Conservation (phyloP, 1,140 invertebrate genomes). For the Holcopasites calliopsidis region DNA sequence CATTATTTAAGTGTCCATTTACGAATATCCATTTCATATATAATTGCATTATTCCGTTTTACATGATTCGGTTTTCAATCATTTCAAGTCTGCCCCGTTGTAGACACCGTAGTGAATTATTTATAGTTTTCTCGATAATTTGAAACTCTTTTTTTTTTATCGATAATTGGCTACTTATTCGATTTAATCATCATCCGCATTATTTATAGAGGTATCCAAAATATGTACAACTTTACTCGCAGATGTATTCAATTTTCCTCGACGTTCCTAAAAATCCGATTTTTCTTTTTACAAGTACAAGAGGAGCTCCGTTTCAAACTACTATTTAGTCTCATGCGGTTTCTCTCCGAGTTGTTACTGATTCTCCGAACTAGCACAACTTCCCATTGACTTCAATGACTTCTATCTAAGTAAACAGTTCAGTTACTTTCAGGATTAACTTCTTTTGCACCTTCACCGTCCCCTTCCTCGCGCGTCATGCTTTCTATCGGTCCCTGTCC, state of each 20-base stretch:
- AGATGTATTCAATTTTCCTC: constrained; percentile 25
- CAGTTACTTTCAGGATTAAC: constrained; percentile 74
- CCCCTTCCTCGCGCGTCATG: constrained; percentile 82
- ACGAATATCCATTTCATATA: constrained; percentile 46
- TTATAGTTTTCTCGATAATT: constrained; percentile 43
- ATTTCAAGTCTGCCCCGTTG: constrained; percentile 41
- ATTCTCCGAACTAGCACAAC: constrained; percentile 41
- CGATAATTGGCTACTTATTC: constrained; percentile 58
- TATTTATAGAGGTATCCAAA: constrained; percentile 63
- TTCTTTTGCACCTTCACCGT: constrained; percentile 80
- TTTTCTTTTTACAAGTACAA: constrained; percentile 29
- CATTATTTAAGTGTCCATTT: constrained; percentile 57
- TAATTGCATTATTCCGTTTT: constrained; percentile 25
- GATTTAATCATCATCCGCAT: constrained; percentile 56
- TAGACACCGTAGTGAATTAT: constrained; percentile 13
- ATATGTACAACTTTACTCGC: constrained; percentile 64
- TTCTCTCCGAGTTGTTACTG: constrained; percentile 1
- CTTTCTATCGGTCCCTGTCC: constrained; percentile 78
- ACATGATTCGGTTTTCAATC: constrained; percentile 28
- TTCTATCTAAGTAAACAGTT: constrained; percentile 47
- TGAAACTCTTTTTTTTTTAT: constrained; percentile 63
- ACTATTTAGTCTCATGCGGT: constrained; percentile 12
- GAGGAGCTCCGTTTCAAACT: constrained; percentile 29
- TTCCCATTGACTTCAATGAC: constrained; percentile 32
- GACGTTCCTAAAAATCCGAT: constrained; percentile 42